phyloP scores from a whole-genome alignment of 2,888 invertebrate genomes.

The Orthonychiurus folsomi region DNA sequence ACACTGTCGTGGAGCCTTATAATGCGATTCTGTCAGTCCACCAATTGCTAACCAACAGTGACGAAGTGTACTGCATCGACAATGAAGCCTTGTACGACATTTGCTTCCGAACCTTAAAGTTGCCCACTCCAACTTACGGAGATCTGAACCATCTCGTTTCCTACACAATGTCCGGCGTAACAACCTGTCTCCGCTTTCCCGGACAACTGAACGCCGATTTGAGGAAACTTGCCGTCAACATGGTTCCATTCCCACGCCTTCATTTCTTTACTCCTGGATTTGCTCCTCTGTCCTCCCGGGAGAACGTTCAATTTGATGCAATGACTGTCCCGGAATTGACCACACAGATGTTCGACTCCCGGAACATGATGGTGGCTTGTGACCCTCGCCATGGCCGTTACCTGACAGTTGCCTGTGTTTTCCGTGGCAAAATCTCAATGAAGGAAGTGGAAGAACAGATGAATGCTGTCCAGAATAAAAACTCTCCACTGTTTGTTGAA shows the following conservation, averaged over 20 bases:
- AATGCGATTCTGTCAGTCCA: neutral
- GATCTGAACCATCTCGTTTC: neutral
- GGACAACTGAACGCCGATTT: too few species aligned
- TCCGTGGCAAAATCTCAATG: conserved; percentile 88
- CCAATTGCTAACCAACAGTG: neutral
- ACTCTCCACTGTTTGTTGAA: conserved; percentile 56
- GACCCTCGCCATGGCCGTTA: conserved; percentile 56
- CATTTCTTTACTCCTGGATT: neutral
- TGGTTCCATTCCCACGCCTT: neutral
- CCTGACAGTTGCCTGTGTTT: conserved; percentile 74
- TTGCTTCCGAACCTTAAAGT: conserved; percentile 9
- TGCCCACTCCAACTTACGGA: neutral
- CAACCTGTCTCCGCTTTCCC: too few species aligned
- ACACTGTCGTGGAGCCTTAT: neutral
- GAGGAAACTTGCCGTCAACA: too few species aligned
- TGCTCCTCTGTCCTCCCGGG: too few species aligned
- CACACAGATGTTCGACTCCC: conserved; percentile 30
- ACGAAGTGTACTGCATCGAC: too few species aligned
- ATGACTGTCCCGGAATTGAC: conserved; percentile 68
- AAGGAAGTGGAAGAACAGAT: conserved; percentile 74
- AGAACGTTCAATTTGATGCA: neutral
- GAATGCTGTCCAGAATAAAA: conserved; percentile 57
- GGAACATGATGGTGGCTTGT: neutral
- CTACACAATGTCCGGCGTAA: neutral
- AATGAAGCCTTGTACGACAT: too few species aligned